Conservation (phyloP, 2,888 invertebrate species). For the Anorthoa munda region DNA sequence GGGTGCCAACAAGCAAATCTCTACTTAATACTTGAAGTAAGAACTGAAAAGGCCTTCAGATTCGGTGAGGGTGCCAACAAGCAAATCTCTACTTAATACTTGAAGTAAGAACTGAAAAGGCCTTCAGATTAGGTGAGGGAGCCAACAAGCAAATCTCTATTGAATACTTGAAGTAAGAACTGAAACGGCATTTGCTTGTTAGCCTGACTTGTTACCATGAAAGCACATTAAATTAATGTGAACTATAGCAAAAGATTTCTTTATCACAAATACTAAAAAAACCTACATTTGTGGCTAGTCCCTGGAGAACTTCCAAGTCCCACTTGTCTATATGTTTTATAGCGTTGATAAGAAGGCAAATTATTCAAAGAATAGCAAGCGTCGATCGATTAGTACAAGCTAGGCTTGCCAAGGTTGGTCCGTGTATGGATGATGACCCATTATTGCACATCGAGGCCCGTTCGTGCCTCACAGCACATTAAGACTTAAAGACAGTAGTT, state of each 20-base stretch:
- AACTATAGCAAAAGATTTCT: constrained; percentile 5
- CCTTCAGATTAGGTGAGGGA: too few species aligned
- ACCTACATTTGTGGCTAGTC: neutral
- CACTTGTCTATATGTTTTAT: neutral
- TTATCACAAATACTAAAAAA: neutral
- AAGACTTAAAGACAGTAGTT: neutral
- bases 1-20: too few species aligned
- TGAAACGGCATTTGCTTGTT: constrained; percentile 25
- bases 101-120: too few species aligned
- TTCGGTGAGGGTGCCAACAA: too few species aligned
- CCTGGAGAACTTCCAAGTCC: neutral
- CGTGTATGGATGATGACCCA: neutral
- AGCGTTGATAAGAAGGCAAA: too few species aligned
- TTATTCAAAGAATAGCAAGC: neutral
- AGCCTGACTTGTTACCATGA: neutral
- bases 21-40: too few species aligned
- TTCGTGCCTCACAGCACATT: neutral
- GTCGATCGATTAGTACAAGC: neutral
- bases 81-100: too few species aligned
- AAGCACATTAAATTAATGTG: neutral
- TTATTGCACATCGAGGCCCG: neutral
- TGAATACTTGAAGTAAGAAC: constrained; percentile 2
- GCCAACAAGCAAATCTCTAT: neutral
- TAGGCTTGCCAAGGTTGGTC: neutral
- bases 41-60: too few species aligned